These are phyloP conservation scores for Capitella teleta DNA, from an alignment of 1,140 invertebrate genomes.

Conservation along the genomic window DNA sequence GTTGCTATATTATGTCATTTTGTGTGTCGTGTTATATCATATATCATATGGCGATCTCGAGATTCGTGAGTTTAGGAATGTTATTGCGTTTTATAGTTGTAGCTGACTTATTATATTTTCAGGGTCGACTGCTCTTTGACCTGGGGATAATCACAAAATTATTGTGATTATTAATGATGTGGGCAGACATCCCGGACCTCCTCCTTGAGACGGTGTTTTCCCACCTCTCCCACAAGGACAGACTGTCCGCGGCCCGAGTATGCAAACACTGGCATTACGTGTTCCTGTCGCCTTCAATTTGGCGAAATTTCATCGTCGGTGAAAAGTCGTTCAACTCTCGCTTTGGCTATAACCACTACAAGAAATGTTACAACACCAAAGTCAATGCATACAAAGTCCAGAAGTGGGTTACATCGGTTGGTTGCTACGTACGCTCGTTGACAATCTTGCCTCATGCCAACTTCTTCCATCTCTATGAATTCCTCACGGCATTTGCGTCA, in stretches of 20 bases:
- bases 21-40: too few relatives aligned
- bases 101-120: too few relatives aligned
- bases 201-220: slow-evolving; percentile 66
- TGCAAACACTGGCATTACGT: slow-evolving; percentile 57
- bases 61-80: too few relatives aligned
- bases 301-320: slow-evolving; percentile 59
- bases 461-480: slow-evolving; percentile 73
- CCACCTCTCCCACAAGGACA: slow-evolving; percentile 54
- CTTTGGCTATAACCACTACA: not conserved
- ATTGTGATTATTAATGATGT: too few relatives aligned
- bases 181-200: slow-evolving; percentile 62
- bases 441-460: slow-evolving; percentile 64
- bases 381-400: too few relatives aligned
- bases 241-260: slow-evolving; percentile 64
- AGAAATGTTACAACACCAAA: too few relatives aligned
- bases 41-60: too few relatives aligned
- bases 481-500: slow-evolving; percentile 56
- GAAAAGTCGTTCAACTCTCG: too few relatives aligned
- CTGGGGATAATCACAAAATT: too few relatives aligned
- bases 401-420: slow-evolving; percentile 58
- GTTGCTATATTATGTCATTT: too few relatives aligned
- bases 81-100: too few relatives aligned
- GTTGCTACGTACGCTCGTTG: slow-evolving; percentile 54
- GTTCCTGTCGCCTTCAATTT: slow-evolving; percentile 62
- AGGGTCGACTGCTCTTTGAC: too few relatives aligned